These are phyloP conservation scores for Pammene fasciana DNA, from an alignment of 2,888 invertebrate genomes.

Conservation along the genomic window DNA sequence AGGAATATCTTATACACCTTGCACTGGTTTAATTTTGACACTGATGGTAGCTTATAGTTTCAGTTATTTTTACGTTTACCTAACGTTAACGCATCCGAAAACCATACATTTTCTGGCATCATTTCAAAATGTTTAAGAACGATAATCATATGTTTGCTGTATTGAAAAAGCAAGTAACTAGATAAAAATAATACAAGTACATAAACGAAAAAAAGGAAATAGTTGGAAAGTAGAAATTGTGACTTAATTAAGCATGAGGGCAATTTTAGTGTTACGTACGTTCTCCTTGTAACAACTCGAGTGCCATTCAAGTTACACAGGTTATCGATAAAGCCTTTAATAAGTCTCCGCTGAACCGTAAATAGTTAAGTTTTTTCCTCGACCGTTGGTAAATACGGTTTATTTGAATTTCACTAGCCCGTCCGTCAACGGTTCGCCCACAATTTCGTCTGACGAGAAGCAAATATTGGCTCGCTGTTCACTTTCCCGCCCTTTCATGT, in stretches of 20 bases:
- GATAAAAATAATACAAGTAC: no score
- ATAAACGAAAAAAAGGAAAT: no score
- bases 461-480: conserved; percentile 69
- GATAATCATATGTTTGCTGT: no score
- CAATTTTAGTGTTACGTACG: background rate
- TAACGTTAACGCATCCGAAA: no score
- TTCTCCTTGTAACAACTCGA: background rate
- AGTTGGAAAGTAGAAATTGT: no score
- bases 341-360: conserved; percentile 32
- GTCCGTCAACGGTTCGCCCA: conserved; percentile 62
- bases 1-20: no score
- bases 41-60: no score
- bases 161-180: no score
- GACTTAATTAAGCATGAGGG: background rate
- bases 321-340: conserved; percentile 22
- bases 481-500: conserved; percentile 62
- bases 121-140: no score
- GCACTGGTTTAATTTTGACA: no score
- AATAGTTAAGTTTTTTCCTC: conserved; percentile 36
- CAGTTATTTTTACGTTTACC: no score
- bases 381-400: conserved; percentile 49
- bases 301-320: conserved; percentile 16
- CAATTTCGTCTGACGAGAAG: conserved; percentile 71
- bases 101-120: no score
- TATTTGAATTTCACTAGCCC: conserved; percentile 70